Evolutionary conservation across 1,140 invertebrate species (phyloP), one percentile per base, ranked within the genome.

Genomic region (Dolichoris vasculosae): DNA sequence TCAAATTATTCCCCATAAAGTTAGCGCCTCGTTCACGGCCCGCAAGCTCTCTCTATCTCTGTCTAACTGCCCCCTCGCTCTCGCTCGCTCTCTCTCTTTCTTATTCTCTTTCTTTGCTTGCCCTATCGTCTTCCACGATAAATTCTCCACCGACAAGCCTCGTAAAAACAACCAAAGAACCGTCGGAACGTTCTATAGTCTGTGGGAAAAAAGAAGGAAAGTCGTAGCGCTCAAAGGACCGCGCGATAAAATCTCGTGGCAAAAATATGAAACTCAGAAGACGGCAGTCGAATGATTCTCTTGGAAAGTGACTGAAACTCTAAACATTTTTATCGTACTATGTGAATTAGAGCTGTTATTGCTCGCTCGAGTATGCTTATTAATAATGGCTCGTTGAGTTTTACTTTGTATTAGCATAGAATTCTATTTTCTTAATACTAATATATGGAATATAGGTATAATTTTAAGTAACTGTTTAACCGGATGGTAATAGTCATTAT

Each of bases 1-100:
- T 79, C 55, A 64, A 79, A 79, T 79, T 79, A 79, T 79, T 79
- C 77, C 35, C 23, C 59, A 79, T 81, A 81, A 69, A 81, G 38
- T 69, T 48, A 35, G 77, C 55, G 35, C n/a, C 13, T 32, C 67
- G 4, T 71, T 71, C 67, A 32, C 35, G 67, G 17, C 3, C 67
- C 35, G 17, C 67, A 40, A 40, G 35, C 67, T 71, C 35, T 71
- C 67, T n/a, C 15, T 35, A 23, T n/a, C 30, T 69, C 64, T 35
- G 30, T 35, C 64, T 69, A 11, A 4, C 64, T 13, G 1, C 11
- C 32, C 32, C 26, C 0, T 32, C 8, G 7, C 32, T 11, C 38
- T 23, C 32, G 2, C 6, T 20, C 6, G 6, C 67, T 40, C 20
- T 1, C 35, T 13, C 35, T 40, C 67, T 71, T 32, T 71, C 17